Percentiles rank a stretch among this genome's conserved stretches.
Conservation (phyloP, 2,888 invertebrate species). For the Heliconius sara region DNA sequence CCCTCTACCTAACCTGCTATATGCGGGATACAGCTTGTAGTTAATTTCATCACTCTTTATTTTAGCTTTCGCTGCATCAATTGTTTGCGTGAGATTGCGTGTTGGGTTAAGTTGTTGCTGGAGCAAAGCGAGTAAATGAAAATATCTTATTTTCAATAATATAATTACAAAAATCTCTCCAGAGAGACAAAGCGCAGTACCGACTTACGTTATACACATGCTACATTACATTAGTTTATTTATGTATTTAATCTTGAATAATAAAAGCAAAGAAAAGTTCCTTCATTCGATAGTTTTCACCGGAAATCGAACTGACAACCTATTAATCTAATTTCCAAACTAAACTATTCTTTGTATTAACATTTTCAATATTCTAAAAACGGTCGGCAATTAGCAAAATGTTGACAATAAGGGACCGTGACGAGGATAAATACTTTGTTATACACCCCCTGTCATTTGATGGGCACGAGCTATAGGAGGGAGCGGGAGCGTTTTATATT, state of each 20-base stretch:
- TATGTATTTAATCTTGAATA: too few species aligned
- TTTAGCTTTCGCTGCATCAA: too few species aligned
- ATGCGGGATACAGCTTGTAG: too few species aligned
- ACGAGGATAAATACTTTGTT: slow-evolving; percentile 36
- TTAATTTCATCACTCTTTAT: too few species aligned
- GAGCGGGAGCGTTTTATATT: slow-evolving; percentile 7
- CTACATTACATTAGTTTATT: too few species aligned
- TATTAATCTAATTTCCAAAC: not conserved
- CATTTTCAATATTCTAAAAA: slow-evolving; percentile 48
- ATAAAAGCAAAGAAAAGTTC: not conserved
- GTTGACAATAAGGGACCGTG: slow-evolving; percentile 47
- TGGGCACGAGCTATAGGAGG: not conserved
- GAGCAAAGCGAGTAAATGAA: too few species aligned
- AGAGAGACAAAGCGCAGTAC: not conserved
- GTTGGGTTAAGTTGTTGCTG: not conserved
- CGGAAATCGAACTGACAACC: slow-evolving; percentile 4
- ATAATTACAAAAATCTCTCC: too few species aligned
- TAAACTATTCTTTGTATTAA: slow-evolving; percentile 8
- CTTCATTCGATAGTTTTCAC: not conserved
- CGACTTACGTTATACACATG: not conserved
- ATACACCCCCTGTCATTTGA: slow-evolving; percentile 35
- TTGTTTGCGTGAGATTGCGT: not conserved
- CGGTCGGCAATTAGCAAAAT: slow-evolving; percentile 45
- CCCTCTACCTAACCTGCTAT: too few species aligned
- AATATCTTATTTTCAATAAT: too few species aligned